Evolutionary conservation across 2,888 invertebrate species (phyloP).

Genomic region (Xestia c-nigrum): DNA sequence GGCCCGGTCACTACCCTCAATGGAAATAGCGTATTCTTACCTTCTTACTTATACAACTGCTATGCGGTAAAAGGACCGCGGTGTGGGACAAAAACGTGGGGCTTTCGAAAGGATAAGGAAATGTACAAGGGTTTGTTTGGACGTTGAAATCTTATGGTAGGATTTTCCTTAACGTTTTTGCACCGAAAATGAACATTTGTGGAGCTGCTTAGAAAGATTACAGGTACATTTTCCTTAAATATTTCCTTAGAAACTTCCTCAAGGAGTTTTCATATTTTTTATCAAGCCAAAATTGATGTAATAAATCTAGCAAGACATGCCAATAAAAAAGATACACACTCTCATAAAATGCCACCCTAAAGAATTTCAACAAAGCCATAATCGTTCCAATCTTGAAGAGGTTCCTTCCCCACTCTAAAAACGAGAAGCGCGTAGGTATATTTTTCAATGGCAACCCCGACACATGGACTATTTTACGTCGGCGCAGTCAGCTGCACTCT

Average conservation of each 20-base stretch:
- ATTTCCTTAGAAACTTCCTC: not conserved
- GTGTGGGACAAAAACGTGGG: slow-evolving; percentile 24
- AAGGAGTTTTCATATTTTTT: not conserved
- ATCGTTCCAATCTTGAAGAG: slow-evolving; percentile 60
- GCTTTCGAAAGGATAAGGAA: slow-evolving; percentile 29
- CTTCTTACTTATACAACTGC: slow-evolving; percentile 40
- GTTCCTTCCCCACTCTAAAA: slow-evolving; percentile 66
- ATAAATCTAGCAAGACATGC: slow-evolving; percentile 25
- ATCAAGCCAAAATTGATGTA: not conserved
- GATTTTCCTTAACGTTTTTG: slow-evolving; percentile 25
- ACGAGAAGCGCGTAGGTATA: slow-evolving; percentile 70
- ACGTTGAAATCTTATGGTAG: not conserved
- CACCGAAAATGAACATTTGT: not conserved
- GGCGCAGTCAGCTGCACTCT: slow-evolving; percentile 70
- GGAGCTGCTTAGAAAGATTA: not conserved
- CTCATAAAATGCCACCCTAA: slow-evolving; percentile 45
- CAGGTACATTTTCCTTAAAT: not conserved
- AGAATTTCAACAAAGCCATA: slow-evolving; percentile 58
- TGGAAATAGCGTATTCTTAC: slow-evolving; percentile 53
- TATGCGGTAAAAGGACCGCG: slow-evolving; percentile 41
- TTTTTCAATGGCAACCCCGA: slow-evolving; percentile 75
- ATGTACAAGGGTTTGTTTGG: slow-evolving; percentile 22
- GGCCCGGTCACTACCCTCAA: slow-evolving; percentile 76
- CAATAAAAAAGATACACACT: slow-evolving; percentile 29
- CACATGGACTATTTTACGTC: slow-evolving; percentile 73